Base-by-base conservation (phyloP, 2,797 vertebrate species). In the Austrolebias charrua region DNA sequence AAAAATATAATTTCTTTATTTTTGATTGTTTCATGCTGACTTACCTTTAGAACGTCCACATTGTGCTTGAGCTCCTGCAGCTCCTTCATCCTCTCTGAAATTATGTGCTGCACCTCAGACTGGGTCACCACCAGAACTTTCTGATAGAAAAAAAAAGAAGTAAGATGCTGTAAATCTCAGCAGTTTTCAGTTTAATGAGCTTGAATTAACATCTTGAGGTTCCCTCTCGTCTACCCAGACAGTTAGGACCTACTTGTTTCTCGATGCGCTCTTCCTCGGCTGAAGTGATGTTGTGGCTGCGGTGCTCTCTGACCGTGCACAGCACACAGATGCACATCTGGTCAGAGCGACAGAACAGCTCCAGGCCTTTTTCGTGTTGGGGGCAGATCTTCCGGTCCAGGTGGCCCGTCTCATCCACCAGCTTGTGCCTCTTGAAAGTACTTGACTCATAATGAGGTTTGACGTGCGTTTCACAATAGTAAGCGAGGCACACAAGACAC, bases 301-400 rank as follows among this genome's bases (percentile, higher is more conserved):
- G 88, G 86, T 99, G 98, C 55, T 98, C 97, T 42, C 98, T 98
- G 79, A 98, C 96, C 29, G 97, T 98, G 75, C 98, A 99, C 70
- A 98, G 93, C 80, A 98, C 97, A 53, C 98, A 99, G 93, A 99
- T 97, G 73, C 98, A 99, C 92, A 96, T 96, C 91, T 99, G 95
- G 79, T 99, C 98, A 0, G 95, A 96, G 84, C 95, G 95, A 64
- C 98, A 99, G 91, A 96, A 99, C 63, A 99, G 94, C 92, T 99
- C 97, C 94, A 98, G 95, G 40, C 96, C 96, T 90, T 98, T 98
- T 87, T 97, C 95, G 0, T 99, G 98, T 90, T 98, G 92, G 0
- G 94, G 95, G 59, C 98, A 99, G 89, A 98, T 98, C 80, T 97
- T 95, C 55, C 96, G 91, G 79, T 98, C 96, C 77, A 99, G 94